Conservation (phyloP, 2,888 invertebrate species). For the Endomychus coccineus region DNA sequence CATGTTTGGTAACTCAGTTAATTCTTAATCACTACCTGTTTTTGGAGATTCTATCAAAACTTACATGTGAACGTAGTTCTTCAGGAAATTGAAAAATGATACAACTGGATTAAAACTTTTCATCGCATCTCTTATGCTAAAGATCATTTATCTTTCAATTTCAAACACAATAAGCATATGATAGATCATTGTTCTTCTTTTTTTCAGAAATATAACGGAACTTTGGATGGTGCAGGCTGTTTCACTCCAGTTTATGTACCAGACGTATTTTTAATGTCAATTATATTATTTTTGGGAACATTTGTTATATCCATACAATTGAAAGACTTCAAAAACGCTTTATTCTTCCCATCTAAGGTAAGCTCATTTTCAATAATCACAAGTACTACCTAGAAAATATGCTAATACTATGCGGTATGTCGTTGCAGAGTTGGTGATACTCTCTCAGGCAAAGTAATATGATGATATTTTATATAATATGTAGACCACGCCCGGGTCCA, state of each 20-base stretch:
- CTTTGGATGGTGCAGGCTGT: slow-evolving; percentile 69
- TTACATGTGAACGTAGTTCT: no score
- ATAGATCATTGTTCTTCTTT: slow-evolving; percentile 3
- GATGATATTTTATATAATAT: no score
- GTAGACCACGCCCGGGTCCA: no score
- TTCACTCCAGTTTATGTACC: slow-evolving; percentile 62
- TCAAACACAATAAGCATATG: no score
- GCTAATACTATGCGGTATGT: no score
- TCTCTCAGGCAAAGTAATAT: no score
- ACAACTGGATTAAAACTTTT: no score
- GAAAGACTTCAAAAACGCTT: slow-evolving; percentile 86
- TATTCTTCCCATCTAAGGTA: slow-evolving; percentile 91
- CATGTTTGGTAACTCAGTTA: slow-evolving; percentile 55
- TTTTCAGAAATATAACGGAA: slow-evolving; percentile 65
- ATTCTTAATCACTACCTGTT: no score
- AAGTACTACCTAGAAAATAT: no score
- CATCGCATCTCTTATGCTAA: not conserved
- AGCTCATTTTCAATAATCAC: slow-evolving; percentile 15
- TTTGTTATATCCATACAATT: slow-evolving; percentile 80
- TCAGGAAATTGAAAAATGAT: no score
- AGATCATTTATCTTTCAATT: slow-evolving; percentile 7
- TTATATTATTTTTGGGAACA: slow-evolving; percentile 86
- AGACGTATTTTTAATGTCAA: slow-evolving; percentile 92
- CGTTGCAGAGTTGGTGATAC: no score
- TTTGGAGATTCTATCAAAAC: slow-evolving; percentile 78